phyloP scores from a whole-genome alignment of 2,797 vertebrate species.

The Dryobates pubescens region DNA sequence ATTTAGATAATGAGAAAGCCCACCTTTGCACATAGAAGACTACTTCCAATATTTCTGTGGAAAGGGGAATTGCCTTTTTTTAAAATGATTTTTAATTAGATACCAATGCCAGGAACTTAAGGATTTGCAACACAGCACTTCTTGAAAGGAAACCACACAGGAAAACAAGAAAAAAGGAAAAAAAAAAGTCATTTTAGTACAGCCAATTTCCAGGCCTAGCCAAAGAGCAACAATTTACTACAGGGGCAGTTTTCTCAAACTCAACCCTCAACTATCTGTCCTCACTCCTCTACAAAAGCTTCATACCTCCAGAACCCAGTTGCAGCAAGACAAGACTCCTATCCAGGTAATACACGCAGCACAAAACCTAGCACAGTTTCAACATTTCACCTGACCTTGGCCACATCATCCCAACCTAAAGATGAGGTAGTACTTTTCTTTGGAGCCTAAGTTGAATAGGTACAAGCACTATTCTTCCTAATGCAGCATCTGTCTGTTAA shows the following conservation, averaged over 20 bases:
- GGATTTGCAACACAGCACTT: neutral
- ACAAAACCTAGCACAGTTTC: neutral
- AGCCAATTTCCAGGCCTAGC: neutral
- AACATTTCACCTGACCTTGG: neutral
- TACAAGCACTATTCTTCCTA: neutral
- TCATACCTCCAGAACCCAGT: neutral
- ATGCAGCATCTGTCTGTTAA: neutral
- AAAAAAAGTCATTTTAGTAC: neutral
- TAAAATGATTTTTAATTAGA: neutral
- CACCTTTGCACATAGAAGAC: neutral
- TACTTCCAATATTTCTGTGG: neutral
- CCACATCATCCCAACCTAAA: slow-evolving; percentile 3
- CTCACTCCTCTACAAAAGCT: neutral
- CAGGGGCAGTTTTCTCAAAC: slow-evolving; percentile 4
- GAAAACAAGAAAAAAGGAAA: neutral
- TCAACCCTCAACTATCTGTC: neutral
- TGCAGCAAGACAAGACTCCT: neutral
- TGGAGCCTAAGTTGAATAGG: slow-evolving; percentile 26
- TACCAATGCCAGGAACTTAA: neutral
- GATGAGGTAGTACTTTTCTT: slow-evolving; percentile 66
- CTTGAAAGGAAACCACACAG: neutral
- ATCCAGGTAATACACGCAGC: neutral
- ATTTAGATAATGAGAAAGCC: neutral
- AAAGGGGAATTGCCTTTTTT: neutral
- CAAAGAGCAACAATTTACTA: slow-evolving; percentile 27